phyloP scores from a whole-genome alignment of 92 coral and sea anemone species.

The Heteractis magnifica region DNA sequence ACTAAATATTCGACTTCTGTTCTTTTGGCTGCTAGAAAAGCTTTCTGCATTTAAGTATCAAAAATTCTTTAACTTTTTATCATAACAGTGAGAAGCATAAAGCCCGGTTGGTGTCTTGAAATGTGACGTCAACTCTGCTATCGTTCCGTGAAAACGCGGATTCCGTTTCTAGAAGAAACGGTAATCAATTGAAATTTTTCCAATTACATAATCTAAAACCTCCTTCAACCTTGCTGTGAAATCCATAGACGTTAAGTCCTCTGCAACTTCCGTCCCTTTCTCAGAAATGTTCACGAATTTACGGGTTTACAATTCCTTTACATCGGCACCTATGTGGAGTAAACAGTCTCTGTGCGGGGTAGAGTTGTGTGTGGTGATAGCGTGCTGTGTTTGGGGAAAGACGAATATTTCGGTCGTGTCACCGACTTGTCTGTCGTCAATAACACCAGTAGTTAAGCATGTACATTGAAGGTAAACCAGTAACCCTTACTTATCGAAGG shows the following conservation, averaged over 20 bases:
- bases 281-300: neutral
- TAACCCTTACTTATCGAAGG: neutral
- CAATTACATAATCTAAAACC: neutral
- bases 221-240: neutral
- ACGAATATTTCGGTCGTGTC: neutral
- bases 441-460: neutral
- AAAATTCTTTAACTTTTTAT: too few relatives aligned
- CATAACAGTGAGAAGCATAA: neutral
- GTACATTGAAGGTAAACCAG: too few relatives aligned
- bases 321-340: neutral
- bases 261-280: neutral
- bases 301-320: neutral
- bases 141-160: neutral
- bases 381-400: neutral
- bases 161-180: neutral
- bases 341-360: neutral
- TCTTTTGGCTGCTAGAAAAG: neutral
- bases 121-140: neutral
- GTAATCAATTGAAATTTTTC: neutral
- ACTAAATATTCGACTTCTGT: neutral
- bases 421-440: neutral
- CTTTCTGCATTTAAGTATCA: too few relatives aligned
- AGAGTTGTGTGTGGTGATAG: neutral
- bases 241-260: neutral
- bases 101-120: neutral